These are phyloP conservation scores for Steatornis caripensis DNA, from an alignment of 2,113 vertebrate genomes.

Conservation along the genomic window DNA sequence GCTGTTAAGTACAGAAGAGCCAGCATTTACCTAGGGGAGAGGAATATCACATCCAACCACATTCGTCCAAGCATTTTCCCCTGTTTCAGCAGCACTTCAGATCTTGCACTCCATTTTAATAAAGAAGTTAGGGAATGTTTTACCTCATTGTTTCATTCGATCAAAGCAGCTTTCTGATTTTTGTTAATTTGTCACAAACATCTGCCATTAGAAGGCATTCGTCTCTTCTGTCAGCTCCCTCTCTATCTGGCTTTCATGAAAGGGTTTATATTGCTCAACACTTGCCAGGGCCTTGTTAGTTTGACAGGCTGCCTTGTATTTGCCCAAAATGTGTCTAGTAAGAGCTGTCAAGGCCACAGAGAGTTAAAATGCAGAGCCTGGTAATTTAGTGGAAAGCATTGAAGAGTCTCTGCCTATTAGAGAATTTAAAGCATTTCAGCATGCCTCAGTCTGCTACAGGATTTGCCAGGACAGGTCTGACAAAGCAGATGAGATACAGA, in stretches of 20 bases:
- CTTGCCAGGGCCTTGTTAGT: background rate
- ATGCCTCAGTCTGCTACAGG: rapidly evolving
- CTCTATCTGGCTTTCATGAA: background rate
- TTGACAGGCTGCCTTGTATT: background rate
- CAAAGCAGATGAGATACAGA: background rate
- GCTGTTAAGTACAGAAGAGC: background rate
- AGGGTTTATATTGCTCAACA: background rate
- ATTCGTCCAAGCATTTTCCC: background rate
- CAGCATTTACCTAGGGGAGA: background rate
- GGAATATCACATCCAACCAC: background rate
- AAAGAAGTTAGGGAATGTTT: background rate
- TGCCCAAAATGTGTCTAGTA: background rate
- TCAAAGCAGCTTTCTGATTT: background rate
- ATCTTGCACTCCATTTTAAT: background rate
- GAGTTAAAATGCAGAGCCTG: background rate
- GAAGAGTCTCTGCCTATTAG: background rate
- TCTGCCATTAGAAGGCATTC: background rate
- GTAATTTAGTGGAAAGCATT: background rate
- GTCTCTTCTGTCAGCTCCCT: background rate
- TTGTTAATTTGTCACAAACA: background rate
- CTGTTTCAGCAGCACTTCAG: background rate
- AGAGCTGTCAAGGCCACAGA: background rate
- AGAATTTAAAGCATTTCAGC: background rate
- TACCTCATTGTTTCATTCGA: background rate
- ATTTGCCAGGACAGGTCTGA: background rate